Percentiles rank a stretch among this genome's conserved stretches.
Conservation (phyloP, 2,888 invertebrate genomes). For the Orchestes rusci region DNA sequence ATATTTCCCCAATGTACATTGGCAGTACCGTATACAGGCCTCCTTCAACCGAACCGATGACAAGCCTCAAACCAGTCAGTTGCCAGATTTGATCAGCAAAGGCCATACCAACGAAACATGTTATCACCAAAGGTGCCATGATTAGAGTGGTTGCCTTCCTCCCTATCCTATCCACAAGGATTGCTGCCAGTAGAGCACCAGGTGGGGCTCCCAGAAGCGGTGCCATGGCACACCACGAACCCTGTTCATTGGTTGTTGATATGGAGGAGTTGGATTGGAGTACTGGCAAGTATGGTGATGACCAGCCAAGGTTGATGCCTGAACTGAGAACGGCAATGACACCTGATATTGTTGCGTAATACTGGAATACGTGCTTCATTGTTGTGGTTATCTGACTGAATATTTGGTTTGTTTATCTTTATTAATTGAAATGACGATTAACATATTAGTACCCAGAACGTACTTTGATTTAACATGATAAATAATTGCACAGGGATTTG, state of each 20-base stretch:
- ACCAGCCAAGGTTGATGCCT: conserved; percentile 48
- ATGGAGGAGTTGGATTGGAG: conserved; percentile 45
- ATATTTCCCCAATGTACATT: conserved; percentile 54
- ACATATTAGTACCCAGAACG: too few species aligned
- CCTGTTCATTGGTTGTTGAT: conserved; percentile 47
- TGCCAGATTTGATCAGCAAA: conserved; percentile 51
- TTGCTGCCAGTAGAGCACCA: conserved; percentile 55
- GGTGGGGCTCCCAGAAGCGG: conserved; percentile 58
- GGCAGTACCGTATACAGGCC: conserved; percentile 44
- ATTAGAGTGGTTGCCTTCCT: conserved; percentile 46
- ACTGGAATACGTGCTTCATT: too few species aligned
- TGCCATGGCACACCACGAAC: conserved; percentile 58
- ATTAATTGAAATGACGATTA: too few species aligned
- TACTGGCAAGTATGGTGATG: conserved; percentile 51
- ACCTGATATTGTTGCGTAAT: too few species aligned
- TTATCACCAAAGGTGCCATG: conserved; percentile 42
- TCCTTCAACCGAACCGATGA: conserved; percentile 49
- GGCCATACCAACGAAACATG: conserved; percentile 56
- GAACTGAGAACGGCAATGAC: conserved; percentile 35
- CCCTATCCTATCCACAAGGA: conserved; percentile 57
- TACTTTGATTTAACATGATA: too few species aligned
- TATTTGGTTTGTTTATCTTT: too few species aligned
- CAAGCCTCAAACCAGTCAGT: conserved; percentile 44
- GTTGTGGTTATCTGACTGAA: too few species aligned
- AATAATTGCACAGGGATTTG: too few species aligned